phyloP scores from a whole-genome alignment of 2,888 invertebrate genomes.

The Sphaerophoria rueppellii region DNA sequence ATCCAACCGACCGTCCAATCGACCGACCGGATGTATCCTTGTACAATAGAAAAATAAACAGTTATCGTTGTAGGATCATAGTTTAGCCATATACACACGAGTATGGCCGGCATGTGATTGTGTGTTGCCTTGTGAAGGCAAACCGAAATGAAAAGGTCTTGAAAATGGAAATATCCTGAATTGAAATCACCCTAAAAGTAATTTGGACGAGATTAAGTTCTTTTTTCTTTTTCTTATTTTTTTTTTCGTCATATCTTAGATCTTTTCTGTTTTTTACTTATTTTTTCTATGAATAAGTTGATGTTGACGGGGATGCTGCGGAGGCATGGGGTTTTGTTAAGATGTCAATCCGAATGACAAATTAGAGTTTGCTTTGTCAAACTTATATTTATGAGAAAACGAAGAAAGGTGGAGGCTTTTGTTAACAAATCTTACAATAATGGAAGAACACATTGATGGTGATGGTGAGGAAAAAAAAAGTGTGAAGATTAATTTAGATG shows the following conservation, averaged over 20 bases:
- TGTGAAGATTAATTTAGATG: slow-evolving; percentile 66
- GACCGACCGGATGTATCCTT: slow-evolving; percentile 1
- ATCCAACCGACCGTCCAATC: neutral
- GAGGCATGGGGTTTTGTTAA: slow-evolving; percentile 49
- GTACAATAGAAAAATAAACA: slow-evolving; percentile 47
- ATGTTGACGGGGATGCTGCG: neutral
- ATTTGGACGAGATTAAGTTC: slow-evolving; percentile 61
- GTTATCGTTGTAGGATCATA: slow-evolving; percentile 40
- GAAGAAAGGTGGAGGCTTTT: neutral
- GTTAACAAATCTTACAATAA: slow-evolving; percentile 38
- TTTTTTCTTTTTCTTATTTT: slow-evolving; percentile 34
- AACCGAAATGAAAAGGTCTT: slow-evolving; percentile 14
- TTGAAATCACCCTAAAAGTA: slow-evolving; percentile 69
- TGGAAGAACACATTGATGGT: neutral
- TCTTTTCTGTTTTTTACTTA: slow-evolving; percentile 7
- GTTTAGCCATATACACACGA: slow-evolving; percentile 2
- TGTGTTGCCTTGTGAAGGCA: no score
- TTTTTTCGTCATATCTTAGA: slow-evolving; percentile 6
- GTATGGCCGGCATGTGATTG: neutral
- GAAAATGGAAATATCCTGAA: slow-evolving; percentile 64
- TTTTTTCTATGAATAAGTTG: slow-evolving; percentile 45
- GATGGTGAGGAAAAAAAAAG: slow-evolving; percentile 5
- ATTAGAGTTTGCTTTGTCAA: slow-evolving; percentile 63
- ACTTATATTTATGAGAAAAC: slow-evolving; percentile 10
- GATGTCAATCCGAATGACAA: slow-evolving; percentile 70